A percentile compares a stretch with the other conserved stretches of the same genome.
These are phyloP conservation scores for Cyphomyrus plagiostoma DNA, from an alignment of 2,113 vertebrate genomes.

Conservation along the genomic window DNA sequence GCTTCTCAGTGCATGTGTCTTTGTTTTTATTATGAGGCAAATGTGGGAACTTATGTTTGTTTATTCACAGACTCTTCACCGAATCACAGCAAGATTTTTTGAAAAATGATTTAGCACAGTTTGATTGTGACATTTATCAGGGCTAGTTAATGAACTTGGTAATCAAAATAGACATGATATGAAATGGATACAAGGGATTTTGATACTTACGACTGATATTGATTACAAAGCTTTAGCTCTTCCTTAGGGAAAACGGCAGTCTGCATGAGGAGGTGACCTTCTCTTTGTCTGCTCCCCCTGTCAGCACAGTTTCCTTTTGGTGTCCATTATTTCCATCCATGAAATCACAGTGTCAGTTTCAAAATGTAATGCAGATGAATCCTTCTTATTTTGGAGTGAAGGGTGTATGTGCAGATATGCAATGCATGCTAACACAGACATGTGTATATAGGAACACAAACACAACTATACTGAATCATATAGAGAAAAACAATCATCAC, in stretches of 20 bases:
- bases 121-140: constrained; percentile 40
- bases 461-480: background rate
- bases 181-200: constrained; percentile 35
- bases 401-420: background rate
- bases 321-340: background rate
- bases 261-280: constrained; percentile 41
- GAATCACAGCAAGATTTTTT: background rate
- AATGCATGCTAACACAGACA: background rate
- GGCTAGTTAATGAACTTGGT: constrained; percentile 55
- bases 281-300: constrained; percentile 14
- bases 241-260: constrained; percentile 31
- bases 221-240: constrained; percentile 43
- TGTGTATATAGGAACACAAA: background rate
- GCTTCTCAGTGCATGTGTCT: background rate
- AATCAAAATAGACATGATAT: constrained; percentile 50
- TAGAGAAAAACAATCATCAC: background rate
- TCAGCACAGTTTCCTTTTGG: too few relatives aligned
- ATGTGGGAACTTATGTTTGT: background rate
- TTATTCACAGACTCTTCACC: background rate
- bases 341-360: background rate
- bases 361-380: background rate
- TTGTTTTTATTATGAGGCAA: background rate
- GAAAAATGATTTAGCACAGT: constrained; percentile 40
- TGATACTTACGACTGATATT: constrained; percentile 42
- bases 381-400: background rate